These are phyloP conservation scores for Lithosia quadra DNA, from an alignment of 2,888 invertebrate species.

Conservation along the genomic window DNA sequence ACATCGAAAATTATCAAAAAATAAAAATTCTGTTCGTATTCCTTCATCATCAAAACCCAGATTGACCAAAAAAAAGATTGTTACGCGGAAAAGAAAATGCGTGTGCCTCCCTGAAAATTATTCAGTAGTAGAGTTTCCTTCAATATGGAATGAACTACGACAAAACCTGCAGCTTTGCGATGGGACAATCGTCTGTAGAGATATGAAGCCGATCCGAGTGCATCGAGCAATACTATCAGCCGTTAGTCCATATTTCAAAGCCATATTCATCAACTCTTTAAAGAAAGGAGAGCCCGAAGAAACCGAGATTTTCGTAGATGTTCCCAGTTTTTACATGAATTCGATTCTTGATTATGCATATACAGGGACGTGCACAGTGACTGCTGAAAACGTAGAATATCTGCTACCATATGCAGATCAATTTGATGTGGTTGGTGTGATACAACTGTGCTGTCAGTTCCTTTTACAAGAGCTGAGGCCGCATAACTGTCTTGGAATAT, in stretches of 20 bases:
- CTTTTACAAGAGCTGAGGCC: conserved; percentile 88
- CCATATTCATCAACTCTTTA: conserved; percentile 90
- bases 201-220: conserved; percentile 88
- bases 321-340: conserved; percentile 87
- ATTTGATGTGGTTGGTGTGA: conserved; percentile 91
- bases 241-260: conserved; percentile 91
- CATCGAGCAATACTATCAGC: conserved; percentile 91
- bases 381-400: conserved; percentile 89
- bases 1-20: conserved; percentile 86
- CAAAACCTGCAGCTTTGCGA: conserved; percentile 90
- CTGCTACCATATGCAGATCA: conserved; percentile 91
- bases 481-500: conserved; percentile 91
- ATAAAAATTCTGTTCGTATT: conserved; percentile 84
- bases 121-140: conserved; percentile 88
- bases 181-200: conserved; percentile 89
- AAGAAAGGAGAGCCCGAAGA: conserved; percentile 88
- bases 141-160: conserved; percentile 90
- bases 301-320: conserved; percentile 87
- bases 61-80: conserved; percentile 78
- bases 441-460: conserved; percentile 90
- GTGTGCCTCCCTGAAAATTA: conserved; percentile 88
- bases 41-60: conserved; percentile 79
- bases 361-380: conserved; percentile 89
- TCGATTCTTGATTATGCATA: conserved; percentile 92
- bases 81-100: conserved; percentile 85